These are phyloP conservation scores for Rhopalosiphum nymphaeae DNA, from an alignment of 2,888 invertebrate species.

Conservation along the genomic window DNA sequence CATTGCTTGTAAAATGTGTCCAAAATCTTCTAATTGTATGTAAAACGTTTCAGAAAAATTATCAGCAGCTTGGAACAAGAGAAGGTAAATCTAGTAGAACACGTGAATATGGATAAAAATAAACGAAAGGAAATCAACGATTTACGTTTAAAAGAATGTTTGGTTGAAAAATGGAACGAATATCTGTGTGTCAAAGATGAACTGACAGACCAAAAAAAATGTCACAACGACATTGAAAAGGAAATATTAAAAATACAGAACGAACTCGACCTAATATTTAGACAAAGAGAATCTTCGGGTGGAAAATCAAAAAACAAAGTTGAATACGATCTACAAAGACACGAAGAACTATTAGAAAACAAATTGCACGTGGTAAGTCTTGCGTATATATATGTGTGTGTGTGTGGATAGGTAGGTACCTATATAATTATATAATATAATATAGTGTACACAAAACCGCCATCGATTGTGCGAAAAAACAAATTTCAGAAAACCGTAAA, in stretches of 20 bases:
- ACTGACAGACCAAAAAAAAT: conserved; percentile 71
- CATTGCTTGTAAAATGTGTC: neutral
- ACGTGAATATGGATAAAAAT: conserved; percentile 76
- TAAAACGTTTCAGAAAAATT: conserved; percentile 71
- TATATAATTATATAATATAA: neutral
- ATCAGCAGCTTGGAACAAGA: conserved; percentile 76
- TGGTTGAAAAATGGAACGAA: conserved; percentile 73
- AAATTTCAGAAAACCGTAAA: conserved; percentile 75
- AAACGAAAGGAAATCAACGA: conserved; percentile 73
- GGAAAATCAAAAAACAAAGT: conserved; percentile 69
- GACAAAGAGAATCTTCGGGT: conserved; percentile 72
- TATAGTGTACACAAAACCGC: neutral
- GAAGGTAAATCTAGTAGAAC: conserved; percentile 71
- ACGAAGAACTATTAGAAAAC: conserved; percentile 79
- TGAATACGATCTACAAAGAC: conserved; percentile 26
- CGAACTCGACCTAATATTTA: conserved; percentile 70
- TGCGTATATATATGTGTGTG: neutral
- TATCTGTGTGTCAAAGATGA: conserved; percentile 75
- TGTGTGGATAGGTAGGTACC: neutral
- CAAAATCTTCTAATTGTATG: neutral
- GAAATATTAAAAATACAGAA: conserved; percentile 70
- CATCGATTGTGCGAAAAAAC: neutral
- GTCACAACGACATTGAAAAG: conserved; percentile 72
- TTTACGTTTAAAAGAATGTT: conserved; percentile 74
- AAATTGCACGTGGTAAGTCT: conserved; percentile 76